Evolutionary conservation across 2,888 invertebrate species (phyloP).

Genomic region (Apotomis capreana): DNA sequence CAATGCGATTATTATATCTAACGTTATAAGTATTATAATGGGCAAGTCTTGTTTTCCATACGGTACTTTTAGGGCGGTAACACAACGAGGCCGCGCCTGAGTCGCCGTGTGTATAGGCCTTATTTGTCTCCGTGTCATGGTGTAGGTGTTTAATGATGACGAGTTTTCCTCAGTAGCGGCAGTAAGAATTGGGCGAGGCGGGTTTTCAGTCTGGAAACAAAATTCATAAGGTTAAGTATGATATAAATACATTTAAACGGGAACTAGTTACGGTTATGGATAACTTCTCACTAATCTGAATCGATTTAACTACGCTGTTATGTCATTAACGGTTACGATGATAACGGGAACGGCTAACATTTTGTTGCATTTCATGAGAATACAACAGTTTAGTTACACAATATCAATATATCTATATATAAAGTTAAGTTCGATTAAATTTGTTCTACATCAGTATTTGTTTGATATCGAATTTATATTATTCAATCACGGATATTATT

Average conservation of each 20-base stretch:
- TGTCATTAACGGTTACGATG: conserved; percentile 14
- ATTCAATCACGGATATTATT: too few species aligned
- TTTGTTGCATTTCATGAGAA: conserved; percentile 15
- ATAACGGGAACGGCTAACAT: conserved; percentile 20
- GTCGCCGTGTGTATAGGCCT: conserved; percentile 13
- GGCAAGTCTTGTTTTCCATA: conserved; percentile 26
- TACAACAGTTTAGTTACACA: not conserved
- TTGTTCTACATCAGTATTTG: too few species aligned
- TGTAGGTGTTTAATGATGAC: conserved; percentile 61
- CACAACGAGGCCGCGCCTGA: conserved; percentile 1
- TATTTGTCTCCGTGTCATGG: conserved; percentile 2
- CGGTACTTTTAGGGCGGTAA: conserved; percentile 9
- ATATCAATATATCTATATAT: too few species aligned
- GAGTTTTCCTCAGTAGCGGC: conserved; percentile 76
- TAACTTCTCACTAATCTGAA: not conserved
- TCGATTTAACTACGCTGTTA: conserved; percentile 19
- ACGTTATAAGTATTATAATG: conserved; percentile 20
- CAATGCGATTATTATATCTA: not conserved
- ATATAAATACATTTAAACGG: too few species aligned
- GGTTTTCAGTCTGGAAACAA: conserved; percentile 76
- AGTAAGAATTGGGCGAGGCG: conserved; percentile 80
- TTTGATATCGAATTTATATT: too few species aligned
- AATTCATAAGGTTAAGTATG: conserved; percentile 41
- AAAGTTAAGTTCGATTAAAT: too few species aligned
- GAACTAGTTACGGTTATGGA: too few species aligned